Evolutionary conservation across 1,140 invertebrate species (phyloP).

Genomic region (Dryas iulia): DNA sequence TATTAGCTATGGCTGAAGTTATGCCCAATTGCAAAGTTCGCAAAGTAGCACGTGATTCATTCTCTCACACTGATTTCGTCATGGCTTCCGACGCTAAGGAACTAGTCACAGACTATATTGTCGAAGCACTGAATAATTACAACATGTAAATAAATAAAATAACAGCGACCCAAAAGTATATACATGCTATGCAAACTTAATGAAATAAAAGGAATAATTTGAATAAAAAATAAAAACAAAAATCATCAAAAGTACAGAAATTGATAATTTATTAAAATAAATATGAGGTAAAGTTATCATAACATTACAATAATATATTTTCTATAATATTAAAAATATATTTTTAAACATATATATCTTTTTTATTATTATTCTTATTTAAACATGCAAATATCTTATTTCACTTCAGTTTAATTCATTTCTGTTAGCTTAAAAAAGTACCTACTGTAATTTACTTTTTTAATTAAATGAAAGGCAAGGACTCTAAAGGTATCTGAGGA

Average conservation of each 20-base stretch:
- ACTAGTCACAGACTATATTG: conserved; percentile 48
- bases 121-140: conserved; percentile 26
- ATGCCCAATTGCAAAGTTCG: conserved; percentile 49
- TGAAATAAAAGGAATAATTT: no score
- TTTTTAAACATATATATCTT: no score
- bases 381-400: background rate
- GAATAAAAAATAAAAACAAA: no score
- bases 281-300: no score
- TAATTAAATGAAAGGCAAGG: no score
- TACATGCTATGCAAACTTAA: no score
- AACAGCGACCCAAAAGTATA: no score
- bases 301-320: background rate
- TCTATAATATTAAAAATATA: background rate
- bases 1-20: conserved; percentile 54
- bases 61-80: conserved; percentile 54
- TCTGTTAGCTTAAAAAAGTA: no score
- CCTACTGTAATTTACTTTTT: no score
- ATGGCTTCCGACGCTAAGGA: conserved; percentile 46
- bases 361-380: no score
- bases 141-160: conserved; percentile 1
- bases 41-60: conserved; percentile 48
- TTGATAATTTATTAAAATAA: no score
- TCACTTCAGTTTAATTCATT: background rate
- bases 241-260: no score
- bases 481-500: background rate